These are phyloP conservation scores for Caenorhabditis tropicalis DNA, from an alignment of 1,140 invertebrate genomes.

Conservation along the genomic window DNA sequence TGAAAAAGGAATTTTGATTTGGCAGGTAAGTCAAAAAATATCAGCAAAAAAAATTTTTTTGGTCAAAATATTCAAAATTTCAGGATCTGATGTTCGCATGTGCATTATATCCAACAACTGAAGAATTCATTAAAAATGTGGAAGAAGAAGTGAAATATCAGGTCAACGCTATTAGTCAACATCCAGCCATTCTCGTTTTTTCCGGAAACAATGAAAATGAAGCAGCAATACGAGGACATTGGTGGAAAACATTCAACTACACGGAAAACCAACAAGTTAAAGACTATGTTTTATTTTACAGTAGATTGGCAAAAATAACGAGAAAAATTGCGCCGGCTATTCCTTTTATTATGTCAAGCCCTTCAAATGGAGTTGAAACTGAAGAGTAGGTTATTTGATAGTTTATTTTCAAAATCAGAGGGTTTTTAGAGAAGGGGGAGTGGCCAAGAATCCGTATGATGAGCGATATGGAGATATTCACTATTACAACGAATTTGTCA, in stretches of 20 bases:
- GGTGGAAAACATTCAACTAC: slow-evolving; percentile 62
- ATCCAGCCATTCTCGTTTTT: slow-evolving; percentile 85
- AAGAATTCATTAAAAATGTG: slow-evolving; percentile 81
- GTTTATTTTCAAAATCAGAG: not conserved
- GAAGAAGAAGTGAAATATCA: slow-evolving; percentile 83
- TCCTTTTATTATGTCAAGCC: slow-evolving; percentile 85
- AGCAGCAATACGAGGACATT: slow-evolving; percentile 77
- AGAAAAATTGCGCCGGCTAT: slow-evolving; percentile 76
- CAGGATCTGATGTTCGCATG: slow-evolving; percentile 95
- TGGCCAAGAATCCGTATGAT: slow-evolving; percentile 81
- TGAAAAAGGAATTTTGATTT: slow-evolving; percentile 76
- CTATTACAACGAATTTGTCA: slow-evolving; percentile 85
- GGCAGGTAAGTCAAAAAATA: slow-evolving; percentile 44
- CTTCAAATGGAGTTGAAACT: slow-evolving; percentile 85
- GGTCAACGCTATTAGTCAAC: slow-evolving; percentile 83
- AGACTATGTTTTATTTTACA: slow-evolving; percentile 88
- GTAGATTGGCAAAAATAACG: slow-evolving; percentile 79
- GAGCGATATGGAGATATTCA: slow-evolving; percentile 89
- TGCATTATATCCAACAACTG: slow-evolving; percentile 86
- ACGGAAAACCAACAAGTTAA: slow-evolving; percentile 59
- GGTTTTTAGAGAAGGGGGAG: slow-evolving; percentile 77
- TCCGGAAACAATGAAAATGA: slow-evolving; percentile 99
- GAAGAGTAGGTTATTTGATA: slow-evolving; percentile 72
- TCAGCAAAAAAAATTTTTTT: slow-evolving; percentile 23
- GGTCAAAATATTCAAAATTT: slow-evolving; percentile 47